Percentiles rank a stretch among this genome's conserved stretches.
phyloP scores from a whole-genome alignment of 2,888 invertebrate species.

The Himalopsyche japonica region DNA sequence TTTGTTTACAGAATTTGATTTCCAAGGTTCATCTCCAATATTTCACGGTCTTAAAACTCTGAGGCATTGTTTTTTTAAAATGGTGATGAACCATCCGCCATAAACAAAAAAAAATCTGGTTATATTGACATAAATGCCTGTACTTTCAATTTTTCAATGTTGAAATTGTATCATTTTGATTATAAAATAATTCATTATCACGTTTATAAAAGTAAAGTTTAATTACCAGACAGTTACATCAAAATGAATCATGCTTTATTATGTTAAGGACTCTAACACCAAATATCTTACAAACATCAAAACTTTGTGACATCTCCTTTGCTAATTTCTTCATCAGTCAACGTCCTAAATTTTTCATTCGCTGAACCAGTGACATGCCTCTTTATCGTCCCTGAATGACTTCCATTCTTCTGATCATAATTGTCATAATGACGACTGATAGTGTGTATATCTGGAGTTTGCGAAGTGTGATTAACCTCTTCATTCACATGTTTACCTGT shows the following conservation, averaged over 20 bases:
- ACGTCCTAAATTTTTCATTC: constrained; percentile 13
- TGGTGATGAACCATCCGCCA: too few species aligned
- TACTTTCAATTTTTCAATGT: too few species aligned
- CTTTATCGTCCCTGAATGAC: constrained; percentile 3
- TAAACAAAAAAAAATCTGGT: too few species aligned
- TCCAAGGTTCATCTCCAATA: too few species aligned
- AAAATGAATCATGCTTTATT: background rate
- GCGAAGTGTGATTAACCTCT: background rate
- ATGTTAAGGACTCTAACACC: background rate
- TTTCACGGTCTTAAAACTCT: too few species aligned
- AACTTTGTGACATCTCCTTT: constrained; percentile 22
- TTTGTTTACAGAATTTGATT: too few species aligned
- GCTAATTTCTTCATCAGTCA: constrained; percentile 21
- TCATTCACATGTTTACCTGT: background rate
- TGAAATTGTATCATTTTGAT: too few species aligned
- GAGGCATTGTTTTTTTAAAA: too few species aligned
- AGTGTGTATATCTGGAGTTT: background rate
- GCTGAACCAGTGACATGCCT: background rate
- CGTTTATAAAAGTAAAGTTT: too few species aligned
- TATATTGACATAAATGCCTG: too few species aligned
- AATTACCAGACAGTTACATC: too few species aligned
- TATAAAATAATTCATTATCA: too few species aligned
- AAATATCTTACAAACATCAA: background rate
- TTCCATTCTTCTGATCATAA: constrained; percentile 8
- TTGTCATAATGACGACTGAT: constrained; percentile 9